Percentiles rank a stretch among this genome's conserved stretches.
These are phyloP conservation scores for Himalopsyche kuldschensis DNA, from an alignment of 2,888 invertebrate species.

Conservation along the genomic window DNA sequence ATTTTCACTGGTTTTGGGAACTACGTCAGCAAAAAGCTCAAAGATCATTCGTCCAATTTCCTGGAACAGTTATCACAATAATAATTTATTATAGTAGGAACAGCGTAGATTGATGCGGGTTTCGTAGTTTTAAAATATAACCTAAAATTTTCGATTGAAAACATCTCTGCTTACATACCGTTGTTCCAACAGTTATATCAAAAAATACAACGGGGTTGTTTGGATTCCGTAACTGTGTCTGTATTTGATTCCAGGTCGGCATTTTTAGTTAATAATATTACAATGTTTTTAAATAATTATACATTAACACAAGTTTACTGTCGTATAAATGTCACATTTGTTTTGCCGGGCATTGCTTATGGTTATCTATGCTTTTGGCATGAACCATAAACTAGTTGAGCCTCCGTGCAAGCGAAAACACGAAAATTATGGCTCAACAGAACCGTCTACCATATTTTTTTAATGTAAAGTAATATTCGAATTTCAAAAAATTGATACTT, in stretches of 20 bases:
- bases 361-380: not conserved
- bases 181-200: constrained; percentile 94
- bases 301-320: too few relatives aligned
- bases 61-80: constrained; percentile 52
- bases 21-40: constrained; percentile 95
- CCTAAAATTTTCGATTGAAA: not conserved
- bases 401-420: too few relatives aligned
- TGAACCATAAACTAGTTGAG: too few relatives aligned
- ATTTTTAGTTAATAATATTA: constrained; percentile 53
- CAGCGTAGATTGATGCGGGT: constrained; percentile 13
- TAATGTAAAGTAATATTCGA: too few relatives aligned
- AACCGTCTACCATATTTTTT: too few relatives aligned
- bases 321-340: not conserved
- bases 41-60: constrained; percentile 98
- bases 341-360: not conserved
- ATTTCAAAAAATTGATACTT: too few relatives aligned
- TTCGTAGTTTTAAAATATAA: not conserved
- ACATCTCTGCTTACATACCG: constrained; percentile 58
- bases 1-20: constrained; percentile 96
- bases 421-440: too few relatives aligned
- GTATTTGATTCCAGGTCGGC: constrained; percentile 96
- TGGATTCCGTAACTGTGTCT: constrained; percentile 83
- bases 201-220: constrained; percentile 99
- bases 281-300: not conserved
- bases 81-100: not conserved